Evolutionary conservation across 1,140 invertebrate species (phyloP), one percentile per base, ranked within the genome.

Genomic region (Lasioglossum baleicum): DNA sequence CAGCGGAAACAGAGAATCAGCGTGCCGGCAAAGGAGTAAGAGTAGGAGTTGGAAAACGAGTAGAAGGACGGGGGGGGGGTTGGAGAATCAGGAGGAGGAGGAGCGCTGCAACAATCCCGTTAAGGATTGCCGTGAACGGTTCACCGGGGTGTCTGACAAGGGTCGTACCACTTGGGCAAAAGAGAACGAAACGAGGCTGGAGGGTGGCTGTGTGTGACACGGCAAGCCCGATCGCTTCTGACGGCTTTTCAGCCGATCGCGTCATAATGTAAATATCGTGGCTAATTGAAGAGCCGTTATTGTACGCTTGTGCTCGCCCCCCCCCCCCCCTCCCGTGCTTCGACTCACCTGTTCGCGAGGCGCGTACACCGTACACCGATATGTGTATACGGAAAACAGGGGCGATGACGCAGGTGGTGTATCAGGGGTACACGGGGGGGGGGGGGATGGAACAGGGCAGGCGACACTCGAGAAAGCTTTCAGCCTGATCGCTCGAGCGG

Each of bases 211-310:
- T 70, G 53, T 70, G 74, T 71, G 75, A 68, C 70, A 70, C 60
- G 51, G 35, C 82, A 75, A 70, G 61, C 82, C 81, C 69, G 82
- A 87, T 87, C 86, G 82, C 42, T 81, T 64, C 64, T 71, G 68
- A 81, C 66, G 80, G 79, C 64, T 87, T 84, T 58, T 83, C 80
- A 87, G 83, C 87, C 79, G 86, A 89, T 85, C 84, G 82, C 88
- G 85, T 88, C 84, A 89, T 91, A 91, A 91, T 91, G 90, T 91
- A 93, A 92, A 92, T 91, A 90, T 90, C 89, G 90, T 87, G 87
- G 89, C 91, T 92, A 93, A 93, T 93, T 93, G 91, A 91, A 90
- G 84, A 71, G 81, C 80, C 66, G 83, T 83, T 81, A 89, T 91
- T 89, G 90, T 90, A 89, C 83, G 79, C 83, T 82, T 69, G 72